Evolutionary conservation across 2,797 vertebrate species (phyloP).

Genomic region (Manis crassicaudata): DNA sequence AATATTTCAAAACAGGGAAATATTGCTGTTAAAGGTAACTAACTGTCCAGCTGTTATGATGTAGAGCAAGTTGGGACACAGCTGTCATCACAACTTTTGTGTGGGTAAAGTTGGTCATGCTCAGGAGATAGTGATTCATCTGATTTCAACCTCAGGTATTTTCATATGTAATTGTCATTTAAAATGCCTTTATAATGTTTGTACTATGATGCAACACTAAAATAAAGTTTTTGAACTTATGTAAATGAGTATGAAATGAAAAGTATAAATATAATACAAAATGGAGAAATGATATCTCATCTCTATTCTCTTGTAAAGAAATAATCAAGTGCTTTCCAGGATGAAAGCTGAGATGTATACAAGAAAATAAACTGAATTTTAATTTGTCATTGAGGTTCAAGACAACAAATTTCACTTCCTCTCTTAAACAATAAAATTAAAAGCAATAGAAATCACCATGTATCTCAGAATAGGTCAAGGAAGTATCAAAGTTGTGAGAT

Average conservation of each 20-base stretch:
- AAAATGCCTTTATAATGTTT: slow-evolving; percentile 3
- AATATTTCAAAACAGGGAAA: neutral
- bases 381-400: neutral
- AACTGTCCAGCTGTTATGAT: neutral
- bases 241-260: neutral
- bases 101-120: neutral
- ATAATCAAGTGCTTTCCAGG: neutral
- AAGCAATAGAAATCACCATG: neutral
- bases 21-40: neutral
- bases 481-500: neutral
- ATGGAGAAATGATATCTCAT: neutral
- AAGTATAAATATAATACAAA: neutral
- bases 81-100: neutral
- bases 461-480: neutral
- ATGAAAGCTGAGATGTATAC: neutral
- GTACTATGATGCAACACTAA: neutral
- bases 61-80: neutral
- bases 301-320: neutral
- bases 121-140: neutral
- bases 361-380: neutral
- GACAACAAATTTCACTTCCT: neutral
- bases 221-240: neutral
- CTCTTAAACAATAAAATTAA: neutral
- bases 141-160: neutral
- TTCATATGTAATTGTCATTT: neutral